A percentile compares a stretch with the other conserved stretches of the same genome.
These are phyloP conservation scores for Vulpes lagopus DNA, from an alignment of 2,113 vertebrate species.

Conservation along the genomic window DNA sequence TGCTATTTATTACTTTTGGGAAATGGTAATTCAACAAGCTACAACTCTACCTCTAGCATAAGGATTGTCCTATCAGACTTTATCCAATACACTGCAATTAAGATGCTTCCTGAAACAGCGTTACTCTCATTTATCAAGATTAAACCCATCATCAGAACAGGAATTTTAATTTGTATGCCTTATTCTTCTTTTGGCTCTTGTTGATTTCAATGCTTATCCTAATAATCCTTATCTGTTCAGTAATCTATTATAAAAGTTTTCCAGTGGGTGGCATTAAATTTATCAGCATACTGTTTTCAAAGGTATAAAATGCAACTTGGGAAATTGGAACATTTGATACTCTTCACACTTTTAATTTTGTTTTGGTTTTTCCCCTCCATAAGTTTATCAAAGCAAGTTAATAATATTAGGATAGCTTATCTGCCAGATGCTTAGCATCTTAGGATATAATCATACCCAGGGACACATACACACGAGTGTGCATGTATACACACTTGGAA, in stretches of 20 bases:
- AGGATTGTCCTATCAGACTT: not conserved
- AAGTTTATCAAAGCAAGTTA: not conserved
- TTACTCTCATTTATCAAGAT: not conserved
- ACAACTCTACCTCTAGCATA: not conserved
- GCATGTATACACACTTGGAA: not conserved
- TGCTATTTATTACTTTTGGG: not conserved
- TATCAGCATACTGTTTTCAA: not conserved
- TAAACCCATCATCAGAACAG: not conserved
- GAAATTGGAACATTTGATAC: not conserved
- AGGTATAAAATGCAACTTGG: not conserved
- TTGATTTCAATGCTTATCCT: not conserved
- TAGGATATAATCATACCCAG: not conserved
- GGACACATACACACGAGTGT: not conserved
- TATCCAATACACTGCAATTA: not conserved
- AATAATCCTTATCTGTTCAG: not conserved
- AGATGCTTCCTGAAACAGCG: not conserved
- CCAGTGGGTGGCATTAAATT: not conserved
- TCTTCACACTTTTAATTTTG: not conserved
- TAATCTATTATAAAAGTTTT: not conserved
- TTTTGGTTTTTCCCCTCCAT: not conserved
- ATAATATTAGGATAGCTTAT: not conserved
- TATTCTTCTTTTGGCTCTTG: not conserved
- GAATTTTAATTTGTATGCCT: not conserved
- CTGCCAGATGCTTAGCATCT: not conserved
- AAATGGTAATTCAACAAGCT: not conserved